Percentiles rank a stretch among this genome's conserved stretches.
phyloP scores from a whole-genome alignment of 2,113 vertebrate species.

The Crotalus horridus region DNA sequence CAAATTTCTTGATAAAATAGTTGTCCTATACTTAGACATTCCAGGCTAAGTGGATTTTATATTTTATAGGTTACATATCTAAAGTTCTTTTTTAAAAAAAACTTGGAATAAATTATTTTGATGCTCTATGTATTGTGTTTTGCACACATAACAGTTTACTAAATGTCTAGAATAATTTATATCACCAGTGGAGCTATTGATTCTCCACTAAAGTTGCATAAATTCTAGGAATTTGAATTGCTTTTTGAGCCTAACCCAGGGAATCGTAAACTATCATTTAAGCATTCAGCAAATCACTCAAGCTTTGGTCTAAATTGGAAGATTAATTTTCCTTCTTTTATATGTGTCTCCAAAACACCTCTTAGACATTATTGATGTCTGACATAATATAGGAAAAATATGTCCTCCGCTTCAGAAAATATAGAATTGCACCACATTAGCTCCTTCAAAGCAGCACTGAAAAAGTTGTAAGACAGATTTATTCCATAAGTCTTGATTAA shows the following conservation, averaged over 20 bases:
- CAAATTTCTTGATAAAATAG: neutral
- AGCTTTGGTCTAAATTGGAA: neutral
- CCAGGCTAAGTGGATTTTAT: neutral
- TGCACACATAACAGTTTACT: neutral
- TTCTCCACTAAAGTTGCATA: slow-evolving; percentile 1
- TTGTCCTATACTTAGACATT: neutral
- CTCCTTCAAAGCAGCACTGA: neutral
- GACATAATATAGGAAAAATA: neutral
- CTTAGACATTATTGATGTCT: neutral
- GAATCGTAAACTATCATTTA: slow-evolving; percentile 13
- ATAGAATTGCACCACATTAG: neutral
- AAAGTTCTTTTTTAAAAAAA: slow-evolving; percentile 20
- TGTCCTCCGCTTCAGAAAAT: neutral
- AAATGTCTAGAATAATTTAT: neutral
- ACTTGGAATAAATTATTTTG: neutral
- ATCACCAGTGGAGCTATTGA: slow-evolving; percentile 3
- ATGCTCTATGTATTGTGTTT: neutral
- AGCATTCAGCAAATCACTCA: neutral
- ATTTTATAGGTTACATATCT: slow-evolving; percentile 1
- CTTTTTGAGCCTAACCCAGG: slow-evolving; percentile 1
- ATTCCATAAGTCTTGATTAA: neutral
- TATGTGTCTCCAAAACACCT: neutral
- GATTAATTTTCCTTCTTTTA: slow-evolving; percentile 23
- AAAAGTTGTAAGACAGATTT: neutral
- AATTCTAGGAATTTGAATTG: slow-evolving; percentile 16